These are phyloP conservation scores for Eupithecia vulgata DNA, from an alignment of 2,888 invertebrate genomes.

Conservation along the genomic window DNA sequence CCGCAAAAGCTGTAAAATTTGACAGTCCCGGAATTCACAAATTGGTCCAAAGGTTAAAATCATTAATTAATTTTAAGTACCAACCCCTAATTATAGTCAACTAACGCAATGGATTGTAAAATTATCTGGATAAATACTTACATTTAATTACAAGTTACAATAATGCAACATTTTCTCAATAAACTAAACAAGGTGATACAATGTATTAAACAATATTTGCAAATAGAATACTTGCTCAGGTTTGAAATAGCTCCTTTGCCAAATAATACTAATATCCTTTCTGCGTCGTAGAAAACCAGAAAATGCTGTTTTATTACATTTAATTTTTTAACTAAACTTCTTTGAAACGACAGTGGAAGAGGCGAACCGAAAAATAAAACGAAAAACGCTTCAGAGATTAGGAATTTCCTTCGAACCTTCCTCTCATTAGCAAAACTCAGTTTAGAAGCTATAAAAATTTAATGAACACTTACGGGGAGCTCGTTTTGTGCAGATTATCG, in stretches of 20 bases:
- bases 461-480: not conserved
- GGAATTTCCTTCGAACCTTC: not conserved
- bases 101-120: too few relatives aligned
- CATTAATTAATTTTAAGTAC: too few relatives aligned
- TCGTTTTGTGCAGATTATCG: not conserved
- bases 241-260: not conserved
- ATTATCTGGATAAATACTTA: too few relatives aligned
- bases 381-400: not conserved
- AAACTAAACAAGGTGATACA: not conserved
- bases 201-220: slow-evolving; percentile 1
- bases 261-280: not conserved
- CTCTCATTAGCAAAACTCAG: not conserved
- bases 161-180: not conserved
- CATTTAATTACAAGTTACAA: too few relatives aligned
- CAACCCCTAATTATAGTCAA: too few relatives aligned
- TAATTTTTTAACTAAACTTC: too few relatives aligned
- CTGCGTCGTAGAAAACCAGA: not conserved
- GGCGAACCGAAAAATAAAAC: not conserved
- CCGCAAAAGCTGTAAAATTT: too few relatives aligned
- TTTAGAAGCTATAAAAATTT: not conserved
- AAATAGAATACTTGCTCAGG: not conserved
- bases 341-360: too few relatives aligned
- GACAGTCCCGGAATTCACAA: too few relatives aligned
- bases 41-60: too few relatives aligned
- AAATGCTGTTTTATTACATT: too few relatives aligned